A percentile compares a stretch with the other conserved stretches of the same genome.
Evolutionary conservation across 2,797 vertebrate species (phyloP).

Genomic region (Lacerta viridis): DNA sequence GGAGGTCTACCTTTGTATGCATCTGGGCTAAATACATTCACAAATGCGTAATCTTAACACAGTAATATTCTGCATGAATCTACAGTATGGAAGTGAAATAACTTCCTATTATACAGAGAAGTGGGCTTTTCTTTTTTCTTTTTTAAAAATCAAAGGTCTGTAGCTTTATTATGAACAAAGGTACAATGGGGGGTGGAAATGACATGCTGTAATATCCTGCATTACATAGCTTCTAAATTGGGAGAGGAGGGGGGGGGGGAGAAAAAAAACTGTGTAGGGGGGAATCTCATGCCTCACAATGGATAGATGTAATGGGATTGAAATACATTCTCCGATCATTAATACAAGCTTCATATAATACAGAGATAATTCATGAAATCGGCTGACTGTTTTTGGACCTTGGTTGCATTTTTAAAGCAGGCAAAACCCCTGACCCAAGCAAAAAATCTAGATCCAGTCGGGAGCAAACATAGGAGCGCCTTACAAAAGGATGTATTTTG

Average conservation of each 20-base stretch:
- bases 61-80: conserved; percentile 71
- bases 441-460: conserved; percentile 59
- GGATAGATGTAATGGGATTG: conserved; percentile 63
- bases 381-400: conserved; percentile 67
- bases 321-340: conserved; percentile 74
- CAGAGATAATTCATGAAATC: conserved; percentile 73
- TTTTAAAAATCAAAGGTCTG: conserved; percentile 32
- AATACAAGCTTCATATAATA: conserved; percentile 65
- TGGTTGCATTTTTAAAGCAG: conserved; percentile 72
- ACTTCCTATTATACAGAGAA: conserved; percentile 4
- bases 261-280: conserved; percentile 40
- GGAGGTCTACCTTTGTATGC: background rate
- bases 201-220: conserved; percentile 68
- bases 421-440: conserved; percentile 60
- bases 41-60: conserved; percentile 60
- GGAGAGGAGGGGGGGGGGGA: background rate
- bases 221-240: conserved; percentile 33
- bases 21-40: background rate
- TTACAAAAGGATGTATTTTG: conserved; percentile 54
- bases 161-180: conserved; percentile 74
- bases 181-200: conserved; percentile 48
- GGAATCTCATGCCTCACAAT: conserved; percentile 68
- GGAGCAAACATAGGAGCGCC: conserved; percentile 50
- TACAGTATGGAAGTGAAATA: conserved; percentile 48
- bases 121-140: no score